Evolutionary conservation across 2,113 vertebrate genomes (phyloP), one percentile per base, ranked within the genome.

Genomic region (Channa maculata): DNA sequence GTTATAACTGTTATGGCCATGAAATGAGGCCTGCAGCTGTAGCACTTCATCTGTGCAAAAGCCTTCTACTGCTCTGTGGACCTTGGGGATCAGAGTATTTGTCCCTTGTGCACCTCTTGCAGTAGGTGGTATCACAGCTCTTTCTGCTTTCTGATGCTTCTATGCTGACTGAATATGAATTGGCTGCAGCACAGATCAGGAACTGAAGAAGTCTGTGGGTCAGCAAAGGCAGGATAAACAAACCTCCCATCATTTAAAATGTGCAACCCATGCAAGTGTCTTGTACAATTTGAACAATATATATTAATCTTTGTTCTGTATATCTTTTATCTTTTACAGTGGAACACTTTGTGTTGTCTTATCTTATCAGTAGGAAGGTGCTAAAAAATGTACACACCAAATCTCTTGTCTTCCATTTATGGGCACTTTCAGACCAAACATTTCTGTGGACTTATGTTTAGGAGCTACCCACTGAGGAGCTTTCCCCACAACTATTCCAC

Each of bases 41-140:
- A 52, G 46, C 53, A 15, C 48, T 48, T 80, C 72, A 71, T 69
- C 51, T 71, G 39, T 78, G 50, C 73, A 53, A 76, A 78, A 79
- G 55, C 66, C 86, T 73, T 82, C 83, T 69, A 79, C 77, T 60
- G 24, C 69, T 77, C 58, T 69, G 44, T 77, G 59, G 75, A 86
- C 80, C 68, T 63, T 50, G 34, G 58, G 58, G 72, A 82, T 87
- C 48, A 77, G 63, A 63, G 54, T 84, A 78, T 82, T 86, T 84
- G 73, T 84, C 67, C 70, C 79, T 59, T 58, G 83, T 78, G 80
- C 46, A 66, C 46, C 79, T 41, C 48, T 74, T 70, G 80, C 45
- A 58, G 55, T 57, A 38, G 33, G 38, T 79, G 65, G 50, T 65
- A 64, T 78, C 73, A 73, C 57, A 55, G 80, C 66, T 52, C 34